Evolutionary conservation across 2,888 invertebrate genomes (phyloP), one percentile per base, ranked within the genome.

Genomic region (Sphaerophoria rueppellii): DNA sequence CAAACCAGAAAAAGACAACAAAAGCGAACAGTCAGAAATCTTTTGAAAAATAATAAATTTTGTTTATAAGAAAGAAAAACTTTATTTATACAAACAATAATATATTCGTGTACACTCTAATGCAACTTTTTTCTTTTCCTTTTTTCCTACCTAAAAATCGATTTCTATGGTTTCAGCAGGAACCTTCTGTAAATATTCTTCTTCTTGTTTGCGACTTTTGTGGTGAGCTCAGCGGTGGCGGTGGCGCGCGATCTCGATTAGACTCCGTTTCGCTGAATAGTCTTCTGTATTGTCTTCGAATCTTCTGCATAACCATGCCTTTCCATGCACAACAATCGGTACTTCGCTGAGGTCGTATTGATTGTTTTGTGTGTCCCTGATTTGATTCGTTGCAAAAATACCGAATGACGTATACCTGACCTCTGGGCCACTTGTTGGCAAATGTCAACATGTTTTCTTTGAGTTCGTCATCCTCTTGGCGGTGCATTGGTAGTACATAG

Each of bases 381-480:
- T 89, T 81, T 93, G 89, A 54, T 92, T 90, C 5, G 92, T 91
- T 54, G 93, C 88, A 81, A 92, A 90, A 14, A 91, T 91, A 50
- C 92, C 91, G 87, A 93, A 93, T 0, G 93, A 92, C 3, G 93
- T 93, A 16, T 90, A 89, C 35, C 91, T 91, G 6, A 87, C 5
- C 14, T 90, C 86, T 0, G 89, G 87, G n/a, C 82, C 73, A 4
- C 82, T 86, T 5, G 87, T 87, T 78, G 4, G 88, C 89, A 67
- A 91, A 91, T 1, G 90, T 89, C 11, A 93, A 88, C 67, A 91
- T 90, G 55, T 92, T 91, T 0, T 90, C 91, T 6, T 91, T 89
- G 61, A 92, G 92, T 32, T 91, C 90, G 67, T 92, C 92, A 0
- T 92, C 90, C 55, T 92, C 89, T 4, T n/a, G 72, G 60, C n/a